Percentiles rank a stretch among this genome's conserved stretches.
These are phyloP conservation scores for Orthosia gracilis DNA, from an alignment of 2,888 invertebrate species.

Conservation along the genomic window DNA sequence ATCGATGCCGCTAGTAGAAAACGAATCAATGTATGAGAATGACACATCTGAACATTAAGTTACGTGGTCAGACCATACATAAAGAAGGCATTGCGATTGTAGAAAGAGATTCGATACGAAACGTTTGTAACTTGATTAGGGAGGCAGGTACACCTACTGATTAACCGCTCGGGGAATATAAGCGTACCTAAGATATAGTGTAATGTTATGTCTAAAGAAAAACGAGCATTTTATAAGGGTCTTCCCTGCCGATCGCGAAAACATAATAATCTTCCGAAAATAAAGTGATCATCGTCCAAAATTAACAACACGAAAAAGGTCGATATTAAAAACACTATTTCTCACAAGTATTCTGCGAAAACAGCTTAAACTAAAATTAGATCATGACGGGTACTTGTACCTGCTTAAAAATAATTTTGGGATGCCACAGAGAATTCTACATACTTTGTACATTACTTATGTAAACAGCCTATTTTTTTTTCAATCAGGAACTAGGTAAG, in stretches of 20 bases:
- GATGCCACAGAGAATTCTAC: constrained; percentile 15
- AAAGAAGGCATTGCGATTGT: too few relatives aligned
- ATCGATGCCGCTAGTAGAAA: too few relatives aligned
- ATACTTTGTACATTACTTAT: constrained; percentile 10
- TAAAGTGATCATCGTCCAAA: constrained; percentile 29
- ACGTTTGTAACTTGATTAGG: too few relatives aligned
- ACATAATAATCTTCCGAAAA: background rate
- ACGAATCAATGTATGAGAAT: too few relatives aligned
- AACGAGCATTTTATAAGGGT: background rate
- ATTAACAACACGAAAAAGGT: constrained; percentile 25
- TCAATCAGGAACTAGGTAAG: background rate
- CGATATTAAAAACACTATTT: background rate
- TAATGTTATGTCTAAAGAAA: background rate
- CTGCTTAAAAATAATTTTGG: constrained; percentile 28
- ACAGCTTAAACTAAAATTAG: constrained; percentile 36
- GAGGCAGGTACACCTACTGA: too few relatives aligned
- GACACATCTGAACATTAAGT: too few relatives aligned
- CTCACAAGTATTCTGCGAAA: constrained; percentile 18
- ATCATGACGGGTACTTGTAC: constrained; percentile 18
- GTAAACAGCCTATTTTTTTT: background rate
- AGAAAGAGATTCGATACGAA: too few relatives aligned
- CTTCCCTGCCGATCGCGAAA: background rate
- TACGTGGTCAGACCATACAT: too few relatives aligned
- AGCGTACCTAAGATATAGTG: too few relatives aligned
- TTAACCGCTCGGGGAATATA: too few relatives aligned